phyloP scores from a whole-genome alignment of 2,113 vertebrate genomes.

The Seriola rivoliana region DNA sequence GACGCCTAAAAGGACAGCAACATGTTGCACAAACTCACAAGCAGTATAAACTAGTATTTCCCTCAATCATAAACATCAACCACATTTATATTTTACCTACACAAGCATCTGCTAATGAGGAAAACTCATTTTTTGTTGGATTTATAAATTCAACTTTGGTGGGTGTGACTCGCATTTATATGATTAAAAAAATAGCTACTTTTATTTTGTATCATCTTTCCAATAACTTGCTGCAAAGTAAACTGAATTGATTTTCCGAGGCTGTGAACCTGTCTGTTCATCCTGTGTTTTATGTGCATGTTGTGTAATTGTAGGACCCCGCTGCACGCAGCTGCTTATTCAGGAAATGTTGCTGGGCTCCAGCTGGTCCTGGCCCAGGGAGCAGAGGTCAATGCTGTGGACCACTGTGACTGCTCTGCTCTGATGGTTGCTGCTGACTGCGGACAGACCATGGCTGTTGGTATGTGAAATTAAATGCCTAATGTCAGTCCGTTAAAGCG shows the following conservation, averaged over 20 bases:
- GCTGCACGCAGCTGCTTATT: conserved; percentile 95
- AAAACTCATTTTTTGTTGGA: too few relatives aligned
- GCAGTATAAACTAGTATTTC: background rate
- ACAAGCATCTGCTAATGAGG: too few relatives aligned
- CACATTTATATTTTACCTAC: too few relatives aligned
- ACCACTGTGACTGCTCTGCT: conserved; percentile 90
- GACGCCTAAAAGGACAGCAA: too few relatives aligned
- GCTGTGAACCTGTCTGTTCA: background rate
- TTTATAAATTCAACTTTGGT: background rate
- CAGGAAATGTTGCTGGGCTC: conserved; percentile 91
- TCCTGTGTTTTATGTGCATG: conserved; percentile 1
- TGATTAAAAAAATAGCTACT: background rate
- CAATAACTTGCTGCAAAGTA: background rate
- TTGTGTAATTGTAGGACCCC: conserved; percentile 86
- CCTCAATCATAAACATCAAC: background rate
- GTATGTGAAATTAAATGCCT: conserved; percentile 77
- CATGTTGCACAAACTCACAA: background rate
- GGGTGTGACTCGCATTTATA: background rate
- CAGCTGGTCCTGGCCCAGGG: conserved; percentile 93
- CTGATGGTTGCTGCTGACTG: conserved; percentile 94
- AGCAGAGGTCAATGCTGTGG: conserved; percentile 89
- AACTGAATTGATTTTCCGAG: background rate
- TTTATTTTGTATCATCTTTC: background rate
- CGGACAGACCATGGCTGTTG: conserved; percentile 91
- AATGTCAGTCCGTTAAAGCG: background rate